Base-by-base conservation (phyloP, 2,113 vertebrate species). In the Festucalex cinctus region DNA sequence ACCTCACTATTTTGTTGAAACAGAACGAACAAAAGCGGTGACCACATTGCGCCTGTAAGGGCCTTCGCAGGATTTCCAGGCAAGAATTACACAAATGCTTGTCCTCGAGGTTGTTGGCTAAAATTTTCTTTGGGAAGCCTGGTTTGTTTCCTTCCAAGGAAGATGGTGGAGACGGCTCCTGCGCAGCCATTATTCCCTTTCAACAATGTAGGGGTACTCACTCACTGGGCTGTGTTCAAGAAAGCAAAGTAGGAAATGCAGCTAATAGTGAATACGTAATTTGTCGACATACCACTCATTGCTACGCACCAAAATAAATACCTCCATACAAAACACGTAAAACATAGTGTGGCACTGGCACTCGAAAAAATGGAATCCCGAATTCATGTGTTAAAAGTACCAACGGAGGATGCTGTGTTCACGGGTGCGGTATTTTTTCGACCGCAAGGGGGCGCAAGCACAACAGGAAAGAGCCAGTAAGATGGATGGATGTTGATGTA, bases 41-140 rank as follows among this genome's bases (percentile, higher is more conserved):
- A 12, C 97, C 97, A 0, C 97, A 99, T 79, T 97, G 95, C 0
- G 96, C 96, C 78, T 98, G 97, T 73, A 95, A 86, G 0, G 97
- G 97, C 73, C 95, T 90, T 51, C 96, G 89, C 62, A 99, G 63
- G 12, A 99, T 91, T 58, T 97, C 95, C 85, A 87, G 90, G 65
- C 97, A 99, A 16, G 94, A 94, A 0, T 95, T 95, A 68, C 97
- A 99, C 84, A 98, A 79, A 78, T 99, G 97, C 69, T 99, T 98
- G 78, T 94, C 94, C 81, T 98, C 95, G 7, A 94, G 88, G 73
- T 89, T 93, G 63, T 95, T 93, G 63, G 94, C 95, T 68, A 99
- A 79, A 57, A 98, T 95, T 65, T 93, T 93, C 89, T 90, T 96
- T 5, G 95, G 93, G 83, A 98, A 99, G 57, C 97, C 97, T 0